Percentiles rank a stretch among this genome's conserved stretches.
Conservation (phyloP, 2,113 vertebrate genomes). For the Scomber japonicus region DNA sequence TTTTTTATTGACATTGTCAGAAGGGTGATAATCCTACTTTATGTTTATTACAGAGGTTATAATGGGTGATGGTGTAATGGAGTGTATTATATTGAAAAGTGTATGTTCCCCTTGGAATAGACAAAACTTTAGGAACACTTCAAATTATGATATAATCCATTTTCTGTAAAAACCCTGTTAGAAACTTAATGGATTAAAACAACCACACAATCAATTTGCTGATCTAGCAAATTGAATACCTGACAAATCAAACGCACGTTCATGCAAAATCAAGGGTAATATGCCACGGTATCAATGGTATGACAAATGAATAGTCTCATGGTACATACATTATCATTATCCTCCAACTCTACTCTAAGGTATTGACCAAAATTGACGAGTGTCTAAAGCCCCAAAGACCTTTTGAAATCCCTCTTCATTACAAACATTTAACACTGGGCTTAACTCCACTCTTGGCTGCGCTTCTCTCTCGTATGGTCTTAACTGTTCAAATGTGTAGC, state of each 20-base stretch:
- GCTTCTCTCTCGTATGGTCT: background rate
- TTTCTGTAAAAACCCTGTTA: background rate
- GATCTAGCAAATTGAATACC: no score
- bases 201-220: no score
- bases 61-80: no score
- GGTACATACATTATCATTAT: background rate
- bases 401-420: conserved; percentile 6
- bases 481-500: background rate
- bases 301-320: background rate
- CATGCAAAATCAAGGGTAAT: background rate
- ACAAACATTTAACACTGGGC: conserved; percentile 5
- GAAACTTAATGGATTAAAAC: no score
- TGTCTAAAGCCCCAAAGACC: background rate
- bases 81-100: no score
- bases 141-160: background rate
- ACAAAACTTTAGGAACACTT: no score
- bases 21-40: no score
- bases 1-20: no score
- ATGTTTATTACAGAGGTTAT: no score
- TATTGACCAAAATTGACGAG: background rate
- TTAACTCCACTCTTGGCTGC: conserved; percentile 31
- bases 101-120: no score
- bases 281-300: background rate
- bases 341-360: background rate
- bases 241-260: no score